phyloP scores from a whole-genome alignment of 1,140 invertebrate genomes.

The Drosophila prosaltans region DNA sequence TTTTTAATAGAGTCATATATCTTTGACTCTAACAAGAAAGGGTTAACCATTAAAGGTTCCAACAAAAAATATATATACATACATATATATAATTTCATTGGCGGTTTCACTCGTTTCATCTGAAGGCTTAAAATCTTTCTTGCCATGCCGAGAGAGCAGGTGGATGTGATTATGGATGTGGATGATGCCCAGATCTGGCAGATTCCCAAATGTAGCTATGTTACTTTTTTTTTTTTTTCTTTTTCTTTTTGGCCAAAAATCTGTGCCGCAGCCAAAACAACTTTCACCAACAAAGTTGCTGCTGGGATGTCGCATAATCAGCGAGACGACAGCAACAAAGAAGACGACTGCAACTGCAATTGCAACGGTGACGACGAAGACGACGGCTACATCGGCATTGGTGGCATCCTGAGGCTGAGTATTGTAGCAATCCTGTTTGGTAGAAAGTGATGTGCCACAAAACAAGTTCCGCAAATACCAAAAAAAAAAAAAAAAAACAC shows the following conservation, averaged over 20 bases:
- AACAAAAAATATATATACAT: no score
- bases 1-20: no score
- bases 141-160: constrained; percentile 4
- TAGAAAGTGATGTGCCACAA: constrained; percentile 75
- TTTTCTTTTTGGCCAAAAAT: constrained; percentile 64
- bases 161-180: constrained; percentile 22
- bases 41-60: no score
- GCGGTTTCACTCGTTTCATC: constrained; percentile 7
- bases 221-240: constrained; percentile 4
- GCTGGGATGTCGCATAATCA: constrained; percentile 69
- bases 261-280: constrained; percentile 75
- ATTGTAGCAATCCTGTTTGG: constrained; percentile 66
- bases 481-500: constrained; percentile 9
- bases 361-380: neutral
- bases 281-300: constrained; percentile 56
- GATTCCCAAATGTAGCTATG: constrained; percentile 24
- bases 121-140: constrained; percentile 2
- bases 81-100: neutral
- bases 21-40: no score
- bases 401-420: constrained; percentile 56
- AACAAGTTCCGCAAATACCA: constrained; percentile 52
- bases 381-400: constrained; percentile 23
- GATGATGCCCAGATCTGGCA: constrained; percentile 43
- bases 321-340: constrained; percentile 31
- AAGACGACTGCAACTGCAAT: constrained; percentile 29